phyloP scores from a whole-genome alignment of 1,140 invertebrate species.

The Thrips palmi region DNA sequence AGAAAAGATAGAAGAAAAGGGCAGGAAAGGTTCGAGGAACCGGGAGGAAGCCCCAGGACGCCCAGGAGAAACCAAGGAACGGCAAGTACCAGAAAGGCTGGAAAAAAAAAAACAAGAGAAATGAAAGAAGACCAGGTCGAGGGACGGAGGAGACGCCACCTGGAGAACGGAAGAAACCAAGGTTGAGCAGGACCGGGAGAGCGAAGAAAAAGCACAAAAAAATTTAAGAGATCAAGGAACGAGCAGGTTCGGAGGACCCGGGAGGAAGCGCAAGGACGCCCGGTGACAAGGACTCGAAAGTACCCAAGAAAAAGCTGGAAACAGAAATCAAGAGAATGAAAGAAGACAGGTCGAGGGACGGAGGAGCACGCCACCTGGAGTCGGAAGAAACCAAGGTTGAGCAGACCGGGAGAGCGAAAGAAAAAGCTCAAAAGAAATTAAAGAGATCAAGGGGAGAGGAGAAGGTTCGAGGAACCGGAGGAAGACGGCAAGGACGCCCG shows the following conservation, averaged over 20 bases:
- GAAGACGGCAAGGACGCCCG: not conserved
- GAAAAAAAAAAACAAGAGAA: slow-evolving; percentile 18
- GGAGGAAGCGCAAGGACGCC: slow-evolving; percentile 14
- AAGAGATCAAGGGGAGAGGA: slow-evolving; percentile 11
- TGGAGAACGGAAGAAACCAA: too few relatives aligned
- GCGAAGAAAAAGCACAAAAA: slow-evolving; percentile 18
- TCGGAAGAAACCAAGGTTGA: too few relatives aligned
- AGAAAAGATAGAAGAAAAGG: slow-evolving; percentile 9
- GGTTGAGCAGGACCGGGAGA: slow-evolving; percentile 14
- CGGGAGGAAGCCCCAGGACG: slow-evolving; percentile 14
- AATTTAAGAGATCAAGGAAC: slow-evolving; percentile 22
- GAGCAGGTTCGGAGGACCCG: slow-evolving; percentile 17
- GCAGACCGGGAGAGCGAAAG: slow-evolving; percentile 12
- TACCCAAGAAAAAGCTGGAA: slow-evolving; percentile 17
- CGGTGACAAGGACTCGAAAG: slow-evolving; percentile 10
- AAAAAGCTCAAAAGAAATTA: slow-evolving; percentile 15
- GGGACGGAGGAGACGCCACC: too few relatives aligned
- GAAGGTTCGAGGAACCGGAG: slow-evolving; percentile 2
- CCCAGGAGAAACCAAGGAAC: slow-evolving; percentile 10
- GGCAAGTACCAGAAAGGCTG: slow-evolving; percentile 15
- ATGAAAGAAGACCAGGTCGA: slow-evolving; percentile 18
- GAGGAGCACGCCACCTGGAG: too few relatives aligned
- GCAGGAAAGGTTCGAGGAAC: slow-evolving; percentile 1
- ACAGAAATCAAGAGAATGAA: slow-evolving; percentile 18
- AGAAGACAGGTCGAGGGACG: too few relatives aligned